Base-by-base conservation (phyloP, 2,797 vertebrate genomes). In the Crenichthys baileyi region DNA sequence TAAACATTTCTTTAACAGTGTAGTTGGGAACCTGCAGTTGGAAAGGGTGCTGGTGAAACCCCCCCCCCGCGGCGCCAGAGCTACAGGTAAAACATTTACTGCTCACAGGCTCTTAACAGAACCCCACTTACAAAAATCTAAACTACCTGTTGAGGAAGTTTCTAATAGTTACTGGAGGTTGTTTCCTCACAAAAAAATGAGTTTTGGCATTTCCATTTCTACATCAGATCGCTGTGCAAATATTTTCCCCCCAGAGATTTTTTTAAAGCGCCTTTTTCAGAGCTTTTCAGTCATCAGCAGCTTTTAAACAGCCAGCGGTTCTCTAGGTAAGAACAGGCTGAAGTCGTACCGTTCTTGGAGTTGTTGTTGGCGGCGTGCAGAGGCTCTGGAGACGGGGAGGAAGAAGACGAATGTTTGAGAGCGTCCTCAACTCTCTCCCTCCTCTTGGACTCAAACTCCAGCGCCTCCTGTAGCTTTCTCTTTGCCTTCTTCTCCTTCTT, bases 401-500 rank as follows among this genome's bases (percentile, higher is more conserved):
- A 96, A 79, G 95, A 95, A 88, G 96, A 96, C 50, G 96, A 96
- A 94, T 97, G 97, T 86, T 97, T 97, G 46, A 98, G 95, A 0
- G 96, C 96, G 79, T 97, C 97, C 77, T 99, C 97, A 91, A 97
- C 97, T 88, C 97, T 91, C 88, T 97, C 97, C 87, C 98, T 90
- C 75, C 97, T 93, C 92, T 98, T 98, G 0, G 97, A 97, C 91
- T 99, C 98, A 29, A 97, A 99, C 93, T 98, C 97, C 92, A 99
- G 95, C 48, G 97, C 97, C 93, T 99, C 98, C 90, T 98, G 98
- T 89, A 99, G 95, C 97, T 98, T 99, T 95, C 97, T 96, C 93
- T 99, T 99, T 1, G 96, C 96, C 89, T 98, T 99, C 91, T 98
- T 98, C 94, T 99, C 98, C 92, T 98, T 98, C 95, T 98, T 98